Evolutionary conservation across 2,888 invertebrate species (phyloP).

Genomic region (Loripinus fragilis): DNA sequence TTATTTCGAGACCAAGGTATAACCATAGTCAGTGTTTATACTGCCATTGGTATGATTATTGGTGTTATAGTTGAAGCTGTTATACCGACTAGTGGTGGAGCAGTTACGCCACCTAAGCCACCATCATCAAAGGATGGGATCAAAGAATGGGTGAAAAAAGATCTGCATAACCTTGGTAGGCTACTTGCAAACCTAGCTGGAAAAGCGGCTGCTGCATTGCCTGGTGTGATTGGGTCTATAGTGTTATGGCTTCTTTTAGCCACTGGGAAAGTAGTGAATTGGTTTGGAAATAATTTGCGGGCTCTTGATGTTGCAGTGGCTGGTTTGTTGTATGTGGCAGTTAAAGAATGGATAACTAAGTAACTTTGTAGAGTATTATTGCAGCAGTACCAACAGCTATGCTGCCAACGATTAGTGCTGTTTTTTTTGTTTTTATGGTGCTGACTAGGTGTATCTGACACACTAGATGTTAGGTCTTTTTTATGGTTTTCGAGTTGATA

Average conservation of each 20-base stretch:
- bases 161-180: conserved; percentile 41
- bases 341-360: too few relatives aligned
- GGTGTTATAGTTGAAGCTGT: conserved; percentile 10
- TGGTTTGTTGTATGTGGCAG: too few relatives aligned
- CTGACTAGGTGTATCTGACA: too few relatives aligned
- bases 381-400: too few relatives aligned
- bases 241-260: conserved; percentile 43
- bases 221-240: too few relatives aligned
- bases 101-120: conserved; percentile 6
- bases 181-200: too few relatives aligned
- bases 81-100: not conserved
- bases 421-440: too few relatives aligned
- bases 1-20: too few relatives aligned
- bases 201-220: too few relatives aligned
- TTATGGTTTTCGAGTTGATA: not conserved
- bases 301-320: conserved; percentile 21
- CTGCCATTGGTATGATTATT: conserved; percentile 2
- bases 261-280: conserved; percentile 41
- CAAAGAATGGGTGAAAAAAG: conserved; percentile 47
- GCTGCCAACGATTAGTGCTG: too few relatives aligned
- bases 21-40: not conserved
- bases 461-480: not conserved
- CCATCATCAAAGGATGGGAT: not conserved
- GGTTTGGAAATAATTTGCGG: conserved; percentile 46
- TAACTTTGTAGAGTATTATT: not conserved